Base-by-base conservation (phyloP, 2,113 vertebrate species). In the Tyrannus savana region DNA sequence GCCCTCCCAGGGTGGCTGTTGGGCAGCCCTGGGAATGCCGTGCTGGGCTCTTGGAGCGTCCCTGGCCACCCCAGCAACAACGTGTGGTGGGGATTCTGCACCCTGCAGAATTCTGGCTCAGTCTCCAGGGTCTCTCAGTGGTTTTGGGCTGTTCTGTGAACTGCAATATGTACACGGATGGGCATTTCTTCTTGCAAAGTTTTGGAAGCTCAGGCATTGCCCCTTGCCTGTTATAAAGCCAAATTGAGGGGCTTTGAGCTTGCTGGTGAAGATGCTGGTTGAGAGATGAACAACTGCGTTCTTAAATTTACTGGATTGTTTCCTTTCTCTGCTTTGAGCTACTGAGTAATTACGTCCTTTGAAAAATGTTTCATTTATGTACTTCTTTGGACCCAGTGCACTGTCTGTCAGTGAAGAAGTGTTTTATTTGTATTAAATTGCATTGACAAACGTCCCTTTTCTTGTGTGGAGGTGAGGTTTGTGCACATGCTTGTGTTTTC, bases 131-230 rank as follows among this genome's bases (percentile, higher is more conserved):
- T 25, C 10, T 18, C 30, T 22, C 53, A 9, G 50, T 2, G 5
- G 12, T 41, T 56, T 3, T 28, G 71, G 63, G 4, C 44, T n/a
- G 0, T 60, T 60, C 86, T 56, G 28, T 21, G 71, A 28, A 11
- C 1, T 60, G 21, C 28, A 30, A 1, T 21, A 6, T 4, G 33
- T 12, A 7, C 13, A 0, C 3, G 39, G 44, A 6, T 8, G 49
- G 37, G 27, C 5, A 10, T 53, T 87, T 77, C 55, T 33, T 33
- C 64, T 35, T 44, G 35, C 31, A 19, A 2, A 33, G 37, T 9
- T 79, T n/a, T n/a, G 68, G 63, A 63, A 89, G 37, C 30, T 69
- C 14, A 0, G 27, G n/a, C 14, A 2, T 9, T 21, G 4, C 68
- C 9, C 23, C 19, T 33, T 41, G 23, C 16, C 53, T 23, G 2